A percentile compares a stretch with the other conserved stretches of the same genome.
Evolutionary conservation across 2,888 invertebrate genomes (phyloP).

Genomic region (Busseola fusca): DNA sequence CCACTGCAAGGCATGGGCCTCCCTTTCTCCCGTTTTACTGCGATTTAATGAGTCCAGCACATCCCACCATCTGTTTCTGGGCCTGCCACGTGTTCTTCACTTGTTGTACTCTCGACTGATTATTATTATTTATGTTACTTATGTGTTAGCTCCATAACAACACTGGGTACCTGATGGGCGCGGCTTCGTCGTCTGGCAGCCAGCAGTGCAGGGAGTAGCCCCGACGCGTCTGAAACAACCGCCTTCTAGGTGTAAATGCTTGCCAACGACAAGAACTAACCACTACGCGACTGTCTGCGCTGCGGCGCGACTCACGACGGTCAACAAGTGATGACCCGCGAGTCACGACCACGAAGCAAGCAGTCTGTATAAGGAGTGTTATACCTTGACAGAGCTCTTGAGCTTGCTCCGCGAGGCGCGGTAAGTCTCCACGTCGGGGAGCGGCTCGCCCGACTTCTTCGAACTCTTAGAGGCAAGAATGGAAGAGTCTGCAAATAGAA

Average conservation of each 20-base stretch:
- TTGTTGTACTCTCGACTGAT: not conserved
- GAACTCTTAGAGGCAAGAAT: conserved; percentile 81
- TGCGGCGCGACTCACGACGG: not conserved
- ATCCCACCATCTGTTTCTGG: not conserved
- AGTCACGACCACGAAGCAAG: not conserved
- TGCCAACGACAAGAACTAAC: conserved; percentile 38
- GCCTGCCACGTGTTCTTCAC: not conserved
- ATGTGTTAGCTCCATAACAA: not conserved
- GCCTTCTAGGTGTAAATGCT: conserved; percentile 81
- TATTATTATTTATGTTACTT: not conserved
- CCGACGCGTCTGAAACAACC: conserved; percentile 88
- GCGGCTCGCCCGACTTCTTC: conserved; percentile 78
- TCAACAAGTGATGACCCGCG: not conserved
- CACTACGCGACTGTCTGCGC: conserved; percentile 5
- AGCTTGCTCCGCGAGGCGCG: conserved; percentile 77
- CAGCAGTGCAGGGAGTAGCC: conserved; percentile 87
- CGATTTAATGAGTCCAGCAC: not conserved
- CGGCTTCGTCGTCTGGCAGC: conserved; percentile 78
- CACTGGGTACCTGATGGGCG: conserved; percentile 71
- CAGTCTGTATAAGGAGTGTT: conserved; percentile 31
- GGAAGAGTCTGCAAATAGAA: conserved; percentile 75
- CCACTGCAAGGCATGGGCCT: not conserved
- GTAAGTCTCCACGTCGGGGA: conserved; percentile 81
- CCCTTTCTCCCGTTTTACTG: not conserved
- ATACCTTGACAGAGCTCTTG: conserved; percentile 82